Conservation (phyloP, 2,888 invertebrate species). For the Macrophya annulata region DNA sequence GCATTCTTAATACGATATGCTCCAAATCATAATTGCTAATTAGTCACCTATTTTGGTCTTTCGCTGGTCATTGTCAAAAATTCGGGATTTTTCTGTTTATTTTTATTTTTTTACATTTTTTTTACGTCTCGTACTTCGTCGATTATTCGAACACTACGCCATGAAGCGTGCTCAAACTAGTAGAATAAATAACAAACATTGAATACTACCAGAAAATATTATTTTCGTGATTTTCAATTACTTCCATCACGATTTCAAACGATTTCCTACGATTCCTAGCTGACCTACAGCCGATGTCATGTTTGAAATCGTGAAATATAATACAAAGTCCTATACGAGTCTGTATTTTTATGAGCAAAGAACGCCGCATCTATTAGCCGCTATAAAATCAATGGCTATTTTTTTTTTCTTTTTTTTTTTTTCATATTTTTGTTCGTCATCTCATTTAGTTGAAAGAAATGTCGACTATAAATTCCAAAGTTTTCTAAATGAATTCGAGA, state of each 20-base stretch:
- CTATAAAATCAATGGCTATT: background rate
- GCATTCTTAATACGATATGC: background rate
- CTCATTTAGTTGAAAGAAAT: background rate
- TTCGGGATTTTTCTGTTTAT: background rate
- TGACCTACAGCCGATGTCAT: background rate
- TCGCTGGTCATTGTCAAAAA: background rate
- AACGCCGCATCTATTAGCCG: constrained; percentile 20
- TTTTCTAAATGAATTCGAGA: constrained; percentile 26
- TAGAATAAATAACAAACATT: background rate
- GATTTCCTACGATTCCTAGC: background rate
- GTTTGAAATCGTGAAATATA: background rate
- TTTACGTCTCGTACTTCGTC: background rate
- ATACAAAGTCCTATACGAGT: background rate
- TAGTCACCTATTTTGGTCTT: background rate
- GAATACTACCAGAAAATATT: background rate
- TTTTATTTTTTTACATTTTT: background rate
- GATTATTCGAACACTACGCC: background rate
- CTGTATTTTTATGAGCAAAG: constrained; percentile 7
- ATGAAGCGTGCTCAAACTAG: background rate
- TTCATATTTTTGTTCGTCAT: background rate
- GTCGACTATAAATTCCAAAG: constrained; percentile 10
- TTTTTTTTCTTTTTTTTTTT: background rate
- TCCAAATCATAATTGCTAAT: background rate
- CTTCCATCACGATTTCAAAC: background rate
- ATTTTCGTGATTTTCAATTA: background rate